Percentiles rank a stretch among this genome's conserved stretches.
These are phyloP conservation scores for Harmothoe impar DNA, from an alignment of 2,888 invertebrate species.

Conservation along the genomic window DNA sequence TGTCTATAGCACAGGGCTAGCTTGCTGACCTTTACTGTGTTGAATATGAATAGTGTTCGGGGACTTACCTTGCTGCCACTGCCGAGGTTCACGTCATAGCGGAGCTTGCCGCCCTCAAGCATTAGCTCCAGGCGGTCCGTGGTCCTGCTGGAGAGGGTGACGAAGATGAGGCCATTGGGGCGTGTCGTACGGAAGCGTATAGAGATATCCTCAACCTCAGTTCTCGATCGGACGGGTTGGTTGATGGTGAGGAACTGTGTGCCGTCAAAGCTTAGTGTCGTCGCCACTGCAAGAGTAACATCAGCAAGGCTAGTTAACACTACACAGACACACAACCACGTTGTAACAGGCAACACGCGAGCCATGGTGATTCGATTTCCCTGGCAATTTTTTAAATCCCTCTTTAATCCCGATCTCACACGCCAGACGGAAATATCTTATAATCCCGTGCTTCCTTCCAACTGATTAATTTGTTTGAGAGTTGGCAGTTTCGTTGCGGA, in stretches of 20 bases:
- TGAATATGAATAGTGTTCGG: background rate
- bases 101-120: slow-evolving; percentile 91
- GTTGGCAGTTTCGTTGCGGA: slow-evolving; percentile 3
- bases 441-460: slow-evolving; percentile 18
- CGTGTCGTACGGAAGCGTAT: slow-evolving; percentile 93
- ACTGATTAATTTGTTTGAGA: background rate
- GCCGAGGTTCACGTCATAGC: slow-evolving; percentile 91
- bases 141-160: slow-evolving; percentile 89
- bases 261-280: slow-evolving; percentile 93
- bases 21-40: background rate
- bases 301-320: background rate
- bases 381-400: background rate
- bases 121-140: slow-evolving; percentile 93
- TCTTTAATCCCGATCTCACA: background rate
- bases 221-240: slow-evolving; percentile 87
- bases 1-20: background rate
- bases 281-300: slow-evolving; percentile 88
- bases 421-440: background rate
- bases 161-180: slow-evolving; percentile 87
- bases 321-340: slow-evolving; percentile 28
- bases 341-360: background rate
- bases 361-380: slow-evolving; percentile 18
- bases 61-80: slow-evolving; percentile 91
- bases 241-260: slow-evolving; percentile 92
- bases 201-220: slow-evolving; percentile 94